Percentiles rank a stretch among this genome's conserved stretches.
These are phyloP conservation scores for Pempheris klunzingeri DNA, from an alignment of 2,797 vertebrate species.

Conservation along the genomic window DNA sequence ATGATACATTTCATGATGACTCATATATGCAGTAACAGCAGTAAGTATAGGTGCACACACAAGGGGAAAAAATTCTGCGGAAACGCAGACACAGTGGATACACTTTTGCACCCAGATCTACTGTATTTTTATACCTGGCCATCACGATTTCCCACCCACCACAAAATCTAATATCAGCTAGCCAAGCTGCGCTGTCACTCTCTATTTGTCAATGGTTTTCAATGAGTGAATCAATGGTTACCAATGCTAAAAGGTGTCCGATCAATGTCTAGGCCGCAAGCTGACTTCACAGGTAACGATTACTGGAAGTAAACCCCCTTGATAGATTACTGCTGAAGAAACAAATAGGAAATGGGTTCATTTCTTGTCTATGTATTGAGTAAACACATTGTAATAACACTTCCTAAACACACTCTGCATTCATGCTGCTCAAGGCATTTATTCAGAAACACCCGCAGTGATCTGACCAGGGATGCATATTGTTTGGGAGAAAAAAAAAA, in stretches of 20 bases:
- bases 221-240: constrained; percentile 9
- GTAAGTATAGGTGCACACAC: constrained; percentile 42
- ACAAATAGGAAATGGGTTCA: constrained; percentile 9
- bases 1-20: constrained; percentile 63
- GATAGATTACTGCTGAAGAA: constrained; percentile 16
- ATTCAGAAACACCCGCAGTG: constrained; percentile 26
- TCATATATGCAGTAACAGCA: constrained; percentile 55
- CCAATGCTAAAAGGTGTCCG: constrained; percentile 10
- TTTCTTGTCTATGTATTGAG: constrained; percentile 19
- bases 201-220: constrained; percentile 23
- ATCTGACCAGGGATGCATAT: constrained; percentile 48
- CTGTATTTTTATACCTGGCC: constrained; percentile 64
- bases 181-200: constrained; percentile 7
- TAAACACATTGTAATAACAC: constrained; percentile 32
- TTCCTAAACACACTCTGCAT: constrained; percentile 39
- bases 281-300: constrained; percentile 30
- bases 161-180: constrained; percentile 31
- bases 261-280: constrained; percentile 23
- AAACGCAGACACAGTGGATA: constrained; percentile 57
- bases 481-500: constrained; percentile 14
- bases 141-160: constrained; percentile 65
- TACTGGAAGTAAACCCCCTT: constrained; percentile 18
- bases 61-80: constrained; percentile 33
- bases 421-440: constrained; percentile 19
- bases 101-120: constrained; percentile 51